phyloP scores from a whole-genome alignment of 2,888 invertebrate species.

The Platypus cylindrus region DNA sequence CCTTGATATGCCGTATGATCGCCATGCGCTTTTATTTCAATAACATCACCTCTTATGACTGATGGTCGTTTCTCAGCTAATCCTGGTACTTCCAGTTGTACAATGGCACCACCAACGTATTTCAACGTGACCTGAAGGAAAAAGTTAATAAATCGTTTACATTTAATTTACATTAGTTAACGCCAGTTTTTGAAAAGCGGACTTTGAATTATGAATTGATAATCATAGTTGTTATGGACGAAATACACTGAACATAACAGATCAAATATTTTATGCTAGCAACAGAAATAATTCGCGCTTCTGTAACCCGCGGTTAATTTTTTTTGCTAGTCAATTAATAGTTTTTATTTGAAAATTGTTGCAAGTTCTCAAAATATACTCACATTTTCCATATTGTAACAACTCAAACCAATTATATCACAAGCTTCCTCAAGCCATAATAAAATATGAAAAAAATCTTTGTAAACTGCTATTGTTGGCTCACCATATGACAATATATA shows the following conservation, averaged over 20 bases:
- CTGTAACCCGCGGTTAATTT: too few species aligned
- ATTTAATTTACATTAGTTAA: too few species aligned
- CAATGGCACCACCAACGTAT: conserved; percentile 2
- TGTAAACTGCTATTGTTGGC: conserved; percentile 37
- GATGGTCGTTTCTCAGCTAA: conserved; percentile 57
- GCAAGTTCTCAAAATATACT: conserved; percentile 10
- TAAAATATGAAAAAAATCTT: conserved; percentile 41
- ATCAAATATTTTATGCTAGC: too few species aligned
- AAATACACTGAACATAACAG: too few species aligned
- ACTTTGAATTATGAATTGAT: too few species aligned
- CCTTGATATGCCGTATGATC: conserved; percentile 33
- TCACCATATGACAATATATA: conserved; percentile 26
- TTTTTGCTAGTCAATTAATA: too few species aligned
- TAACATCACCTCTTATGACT: conserved; percentile 45
- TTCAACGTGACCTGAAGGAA: conserved; percentile 9
- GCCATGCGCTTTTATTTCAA: conserved; percentile 32
- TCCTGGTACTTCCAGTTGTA: conserved; percentile 47
- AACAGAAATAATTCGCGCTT: too few species aligned
- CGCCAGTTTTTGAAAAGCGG: too few species aligned
- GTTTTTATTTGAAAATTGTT: too few species aligned
- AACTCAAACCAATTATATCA: conserved; percentile 28
- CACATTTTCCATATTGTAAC: conserved; percentile 31
- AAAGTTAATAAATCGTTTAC: too few species aligned
- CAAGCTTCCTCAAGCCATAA: conserved; percentile 52
- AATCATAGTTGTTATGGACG: too few species aligned